Conservation (phyloP, 2,113 vertebrate species). For the Melanerpes formicivorus region DNA sequence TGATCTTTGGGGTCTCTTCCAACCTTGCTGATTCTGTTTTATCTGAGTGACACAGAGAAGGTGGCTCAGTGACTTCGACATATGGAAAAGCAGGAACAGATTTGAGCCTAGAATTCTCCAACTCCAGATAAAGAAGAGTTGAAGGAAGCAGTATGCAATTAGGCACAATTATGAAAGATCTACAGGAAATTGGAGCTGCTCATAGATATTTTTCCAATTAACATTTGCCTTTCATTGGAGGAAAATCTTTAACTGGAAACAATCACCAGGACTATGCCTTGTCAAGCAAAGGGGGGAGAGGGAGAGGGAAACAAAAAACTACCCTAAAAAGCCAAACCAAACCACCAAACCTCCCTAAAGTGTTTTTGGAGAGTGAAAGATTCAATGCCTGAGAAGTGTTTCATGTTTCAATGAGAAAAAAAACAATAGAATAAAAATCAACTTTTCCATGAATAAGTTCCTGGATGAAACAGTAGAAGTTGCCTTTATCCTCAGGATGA, state of each 20-base stretch:
- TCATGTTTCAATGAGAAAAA: not conserved
- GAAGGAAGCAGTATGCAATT: not conserved
- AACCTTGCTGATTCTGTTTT: not conserved
- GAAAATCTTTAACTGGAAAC: conserved; percentile 3
- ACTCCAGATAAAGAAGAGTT: not conserved
- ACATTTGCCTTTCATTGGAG: not conserved
- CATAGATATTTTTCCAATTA: not conserved
- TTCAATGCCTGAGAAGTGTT: not conserved
- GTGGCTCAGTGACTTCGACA: not conserved
- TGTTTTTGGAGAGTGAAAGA: not conserved
- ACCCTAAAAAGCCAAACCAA: too few relatives aligned
- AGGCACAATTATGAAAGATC: not conserved
- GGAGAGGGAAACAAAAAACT: not conserved
- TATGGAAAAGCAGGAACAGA: not conserved
- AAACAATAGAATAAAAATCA: not conserved
- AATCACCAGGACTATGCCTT: not conserved
- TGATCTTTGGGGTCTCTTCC: too few relatives aligned
- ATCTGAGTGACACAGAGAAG: not conserved
- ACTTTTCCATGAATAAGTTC: conserved; percentile 17
- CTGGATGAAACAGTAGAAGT: conserved; percentile 28
- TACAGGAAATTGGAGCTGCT: not conserved
- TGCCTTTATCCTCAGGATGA: conserved; percentile 13
- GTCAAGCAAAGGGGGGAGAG: not conserved
- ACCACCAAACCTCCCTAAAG: not conserved
- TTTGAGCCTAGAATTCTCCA: not conserved